Evolutionary conservation across 2,797 vertebrate species (phyloP).

Genomic region (Mormyrops boulengeri): DNA sequence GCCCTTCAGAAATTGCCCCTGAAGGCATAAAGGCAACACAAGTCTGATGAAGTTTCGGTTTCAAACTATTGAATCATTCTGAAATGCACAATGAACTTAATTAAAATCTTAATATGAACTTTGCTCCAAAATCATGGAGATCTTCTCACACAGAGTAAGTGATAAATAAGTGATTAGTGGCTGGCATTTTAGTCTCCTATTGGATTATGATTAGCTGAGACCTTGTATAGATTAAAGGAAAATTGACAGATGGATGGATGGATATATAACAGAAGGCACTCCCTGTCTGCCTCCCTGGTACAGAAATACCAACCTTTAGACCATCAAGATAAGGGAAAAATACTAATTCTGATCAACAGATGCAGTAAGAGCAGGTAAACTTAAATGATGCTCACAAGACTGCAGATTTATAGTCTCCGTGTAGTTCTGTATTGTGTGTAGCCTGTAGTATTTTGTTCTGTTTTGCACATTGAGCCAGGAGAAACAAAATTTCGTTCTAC

Average conservation of each 20-base stretch:
- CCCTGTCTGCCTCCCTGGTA: not conserved
- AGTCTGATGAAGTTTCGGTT: not conserved
- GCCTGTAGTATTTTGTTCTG: too few relatives aligned
- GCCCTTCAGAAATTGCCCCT: not conserved
- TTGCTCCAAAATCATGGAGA: not conserved
- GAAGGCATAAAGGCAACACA: slow-evolving; percentile 24
- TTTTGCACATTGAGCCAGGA: too few relatives aligned
- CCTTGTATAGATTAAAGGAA: not conserved
- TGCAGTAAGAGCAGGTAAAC: not conserved
- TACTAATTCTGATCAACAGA: not conserved
- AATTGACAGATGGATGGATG: not conserved
- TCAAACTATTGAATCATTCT: not conserved
- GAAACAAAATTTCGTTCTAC: too few relatives aligned
- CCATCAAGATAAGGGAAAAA: not conserved
- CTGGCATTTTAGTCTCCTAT: not conserved
- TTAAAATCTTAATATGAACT: not conserved
- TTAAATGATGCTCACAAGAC: not conserved
- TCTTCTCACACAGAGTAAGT: not conserved
- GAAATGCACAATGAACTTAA: not conserved
- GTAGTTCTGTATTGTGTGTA: too few relatives aligned
- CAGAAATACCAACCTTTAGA: not conserved
- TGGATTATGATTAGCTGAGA: not conserved
- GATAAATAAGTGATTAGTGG: not conserved
- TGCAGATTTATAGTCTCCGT: not conserved
- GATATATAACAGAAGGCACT: not conserved